Conservation (phyloP, 2,113 vertebrate species). For the Xyrauchen texanus region DNA sequence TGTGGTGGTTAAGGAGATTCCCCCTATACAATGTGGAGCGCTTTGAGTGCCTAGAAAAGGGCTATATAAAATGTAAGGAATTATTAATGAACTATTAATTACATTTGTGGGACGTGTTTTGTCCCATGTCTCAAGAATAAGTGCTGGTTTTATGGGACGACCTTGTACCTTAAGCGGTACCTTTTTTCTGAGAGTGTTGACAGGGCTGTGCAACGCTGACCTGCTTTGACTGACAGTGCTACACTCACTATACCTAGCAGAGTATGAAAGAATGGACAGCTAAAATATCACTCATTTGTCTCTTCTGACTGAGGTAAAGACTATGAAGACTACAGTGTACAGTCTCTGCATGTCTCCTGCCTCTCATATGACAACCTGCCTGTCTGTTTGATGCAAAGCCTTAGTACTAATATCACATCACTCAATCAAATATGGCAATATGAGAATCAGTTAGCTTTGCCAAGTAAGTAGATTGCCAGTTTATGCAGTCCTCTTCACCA, state of each 20-base stretch:
- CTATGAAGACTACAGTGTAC: constrained; percentile 7
- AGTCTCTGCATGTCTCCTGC: constrained; percentile 7
- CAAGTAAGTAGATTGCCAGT: constrained; percentile 43
- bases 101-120: too few relatives aligned
- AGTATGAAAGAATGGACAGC: constrained; percentile 16
- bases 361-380: constrained; percentile 35
- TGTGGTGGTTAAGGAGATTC: too few relatives aligned
- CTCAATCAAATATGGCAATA: constrained; percentile 43
- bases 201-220: neutral
- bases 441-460: constrained; percentile 24
- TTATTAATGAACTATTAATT: too few relatives aligned
- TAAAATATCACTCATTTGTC: constrained; percentile 29
- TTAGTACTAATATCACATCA: constrained; percentile 42
- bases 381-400: constrained; percentile 35
- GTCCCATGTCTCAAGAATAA: too few relatives aligned
- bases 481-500: neutral
- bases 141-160: too few relatives aligned
- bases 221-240: constrained; percentile 30
- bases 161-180: too few relatives aligned
- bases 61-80: too few relatives aligned
- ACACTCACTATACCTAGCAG: constrained; percentile 11
- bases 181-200: neutral
- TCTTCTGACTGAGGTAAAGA: constrained; percentile 42
- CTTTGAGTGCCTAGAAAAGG: too few relatives aligned
- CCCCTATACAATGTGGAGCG: too few relatives aligned